Percentiles rank a stretch among this genome's conserved stretches.
These are phyloP conservation scores for Strix aluco DNA, from an alignment of 2,113 vertebrate genomes.

Conservation along the genomic window DNA sequence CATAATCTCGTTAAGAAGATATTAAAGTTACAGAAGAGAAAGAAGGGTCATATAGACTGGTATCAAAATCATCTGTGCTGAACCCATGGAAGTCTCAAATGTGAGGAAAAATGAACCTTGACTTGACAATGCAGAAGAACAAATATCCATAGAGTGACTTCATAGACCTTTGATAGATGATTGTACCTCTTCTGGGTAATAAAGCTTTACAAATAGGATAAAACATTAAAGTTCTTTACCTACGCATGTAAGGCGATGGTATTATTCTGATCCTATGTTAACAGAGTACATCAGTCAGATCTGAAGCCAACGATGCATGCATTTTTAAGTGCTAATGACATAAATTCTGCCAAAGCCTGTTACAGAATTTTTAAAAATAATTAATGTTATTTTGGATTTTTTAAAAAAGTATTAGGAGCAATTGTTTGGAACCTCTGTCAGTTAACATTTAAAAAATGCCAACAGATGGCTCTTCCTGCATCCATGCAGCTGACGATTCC, in stretches of 20 bases:
- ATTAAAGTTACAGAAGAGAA: not conserved
- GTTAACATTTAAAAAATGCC: slow-evolving; percentile 71
- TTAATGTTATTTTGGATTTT: not conserved
- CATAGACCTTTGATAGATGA: not conserved
- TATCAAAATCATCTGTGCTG: not conserved
- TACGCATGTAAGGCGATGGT: not conserved
- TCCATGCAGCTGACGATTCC: slow-evolving; percentile 70
- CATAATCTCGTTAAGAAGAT: not conserved
- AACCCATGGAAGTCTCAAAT: not conserved
- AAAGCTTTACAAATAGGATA: not conserved
- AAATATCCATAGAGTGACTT: not conserved
- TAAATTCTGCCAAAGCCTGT: not conserved
- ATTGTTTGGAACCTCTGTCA: slow-evolving; percentile 62
- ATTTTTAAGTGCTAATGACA: not conserved
- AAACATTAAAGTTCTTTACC: not conserved
- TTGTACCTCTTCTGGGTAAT: accelerated
- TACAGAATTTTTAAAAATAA: not conserved
- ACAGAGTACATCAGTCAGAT: not conserved
- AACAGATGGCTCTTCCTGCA: slow-evolving; percentile 77
- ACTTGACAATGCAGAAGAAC: not conserved
- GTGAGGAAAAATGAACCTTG: not conserved
- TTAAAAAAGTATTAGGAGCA: not conserved
- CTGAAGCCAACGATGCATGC: not conserved
- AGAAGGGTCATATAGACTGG: not conserved
- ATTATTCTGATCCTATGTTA: not conserved